Percentiles rank a stretch among this genome's conserved stretches.
Evolutionary conservation across 2,113 vertebrate genomes (phyloP).

Genomic region (Dendropsophus ebraccatus): DNA sequence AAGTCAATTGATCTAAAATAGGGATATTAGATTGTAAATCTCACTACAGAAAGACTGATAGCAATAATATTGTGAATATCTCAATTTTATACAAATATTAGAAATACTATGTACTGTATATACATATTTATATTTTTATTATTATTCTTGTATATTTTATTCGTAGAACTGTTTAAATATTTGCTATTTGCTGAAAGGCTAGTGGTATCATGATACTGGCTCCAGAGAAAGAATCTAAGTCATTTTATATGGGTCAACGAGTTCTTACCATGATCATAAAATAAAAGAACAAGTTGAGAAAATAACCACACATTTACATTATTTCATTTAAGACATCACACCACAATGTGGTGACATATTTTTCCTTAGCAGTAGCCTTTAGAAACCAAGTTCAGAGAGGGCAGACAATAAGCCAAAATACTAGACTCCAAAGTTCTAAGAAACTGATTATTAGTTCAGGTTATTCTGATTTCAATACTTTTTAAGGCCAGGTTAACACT

Average conservation of each 20-base stretch:
- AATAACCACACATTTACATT: background rate
- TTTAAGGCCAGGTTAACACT: too few relatives aligned
- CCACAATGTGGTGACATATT: conserved; percentile 9
- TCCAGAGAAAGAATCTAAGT: background rate
- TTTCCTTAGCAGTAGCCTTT: background rate
- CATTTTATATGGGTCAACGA: conserved; percentile 2
- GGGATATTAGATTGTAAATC: too few relatives aligned
- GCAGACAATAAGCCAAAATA: background rate
- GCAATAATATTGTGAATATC: too few relatives aligned
- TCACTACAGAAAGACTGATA: too few relatives aligned
- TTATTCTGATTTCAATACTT: too few relatives aligned
- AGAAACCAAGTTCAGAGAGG: conserved; percentile 28
- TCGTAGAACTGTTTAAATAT: background rate
- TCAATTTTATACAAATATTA: too few relatives aligned
- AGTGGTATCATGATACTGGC: background rate
- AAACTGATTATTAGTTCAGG: too few relatives aligned
- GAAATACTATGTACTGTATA: too few relatives aligned
- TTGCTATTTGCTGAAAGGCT: background rate
- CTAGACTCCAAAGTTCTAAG: background rate
- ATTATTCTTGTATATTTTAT: background rate
- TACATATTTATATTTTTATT: background rate
- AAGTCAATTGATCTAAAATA: too few relatives aligned
- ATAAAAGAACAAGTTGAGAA: background rate
- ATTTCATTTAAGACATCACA: conserved; percentile 9
- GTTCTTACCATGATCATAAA: conserved; percentile 30